Conservation (phyloP, 1,140 invertebrate genomes). For the Marisa cornuarietis region DNA sequence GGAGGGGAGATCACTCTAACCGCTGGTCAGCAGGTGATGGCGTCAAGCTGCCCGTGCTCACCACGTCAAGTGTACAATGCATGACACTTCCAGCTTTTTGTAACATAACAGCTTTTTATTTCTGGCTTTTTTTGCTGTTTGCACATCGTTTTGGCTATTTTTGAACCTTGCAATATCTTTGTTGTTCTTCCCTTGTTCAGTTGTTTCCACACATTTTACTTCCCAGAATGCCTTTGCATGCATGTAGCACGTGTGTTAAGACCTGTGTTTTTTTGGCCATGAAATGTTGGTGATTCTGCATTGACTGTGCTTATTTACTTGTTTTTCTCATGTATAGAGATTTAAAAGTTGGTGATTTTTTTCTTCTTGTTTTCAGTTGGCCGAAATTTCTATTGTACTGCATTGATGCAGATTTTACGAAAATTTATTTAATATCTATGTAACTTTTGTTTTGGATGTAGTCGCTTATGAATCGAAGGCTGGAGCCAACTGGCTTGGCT, state of each 20-base stretch:
- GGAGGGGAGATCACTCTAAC: constrained; percentile 1
- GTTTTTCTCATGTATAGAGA: neutral
- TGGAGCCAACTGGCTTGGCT: neutral
- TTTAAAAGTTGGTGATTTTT: neutral
- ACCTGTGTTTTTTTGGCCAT: neutral
- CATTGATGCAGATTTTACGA: neutral
- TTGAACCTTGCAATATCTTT: neutral
- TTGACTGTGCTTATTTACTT: neutral
- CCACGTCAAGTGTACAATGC: neutral
- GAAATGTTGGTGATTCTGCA: neutral
- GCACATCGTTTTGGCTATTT: neutral
- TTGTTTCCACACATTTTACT: too few species aligned
- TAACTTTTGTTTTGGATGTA: neutral
- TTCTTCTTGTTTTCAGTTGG: neutral
- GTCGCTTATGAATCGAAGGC: neutral
- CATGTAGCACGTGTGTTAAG: neutral
- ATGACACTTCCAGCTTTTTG: neutral
- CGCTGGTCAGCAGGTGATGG: neutral
- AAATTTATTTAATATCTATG: neutral
- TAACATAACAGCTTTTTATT: neutral
- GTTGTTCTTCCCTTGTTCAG: neutral
- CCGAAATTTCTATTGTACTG: constrained; percentile 3
- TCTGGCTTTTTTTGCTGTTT: neutral
- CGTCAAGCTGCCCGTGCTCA: neutral
- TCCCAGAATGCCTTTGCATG: neutral